A percentile compares a stretch with the other conserved stretches of the same genome.
Evolutionary conservation across 2,113 vertebrate genomes (phyloP).

Genomic region (Solenodon paradoxus): DNA sequence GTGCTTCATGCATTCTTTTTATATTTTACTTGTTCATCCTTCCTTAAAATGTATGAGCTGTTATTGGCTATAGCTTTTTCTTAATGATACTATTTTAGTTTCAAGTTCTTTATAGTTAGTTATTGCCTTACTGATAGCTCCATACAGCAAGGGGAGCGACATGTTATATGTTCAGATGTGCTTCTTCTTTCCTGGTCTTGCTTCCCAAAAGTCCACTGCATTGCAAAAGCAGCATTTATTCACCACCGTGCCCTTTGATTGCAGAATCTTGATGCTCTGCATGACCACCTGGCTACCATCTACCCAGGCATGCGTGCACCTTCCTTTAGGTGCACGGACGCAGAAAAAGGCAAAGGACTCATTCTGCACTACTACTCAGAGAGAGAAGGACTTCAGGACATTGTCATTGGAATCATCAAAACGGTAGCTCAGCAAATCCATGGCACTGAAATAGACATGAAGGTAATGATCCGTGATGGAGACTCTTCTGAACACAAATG

Average conservation of each 20-base stretch:
- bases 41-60: neutral
- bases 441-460: constrained; percentile 98
- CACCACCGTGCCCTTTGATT: constrained; percentile 5
- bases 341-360: constrained; percentile 95
- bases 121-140: neutral
- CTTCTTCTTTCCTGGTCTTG: neutral
- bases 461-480: constrained; percentile 83
- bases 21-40: neutral
- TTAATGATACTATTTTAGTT: neutral
- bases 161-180: no score
- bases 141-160: neutral
- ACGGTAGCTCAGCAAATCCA: constrained; percentile 99
- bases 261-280: constrained; percentile 97
- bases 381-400: constrained; percentile 98
- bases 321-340: constrained; percentile 97
- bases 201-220: neutral
- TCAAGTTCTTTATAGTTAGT: neutral
- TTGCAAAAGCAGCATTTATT: constrained; percentile 88
- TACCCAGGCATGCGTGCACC: constrained; percentile 99
- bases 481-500: neutral
- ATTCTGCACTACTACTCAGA: constrained; percentile 99
- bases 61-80: neutral
- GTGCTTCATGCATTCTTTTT: neutral
- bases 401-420: constrained; percentile 99
- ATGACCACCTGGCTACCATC: constrained; percentile 98